phyloP scores from a whole-genome alignment of 2,113 vertebrate genomes.

The Pangasianodon gigas region DNA sequence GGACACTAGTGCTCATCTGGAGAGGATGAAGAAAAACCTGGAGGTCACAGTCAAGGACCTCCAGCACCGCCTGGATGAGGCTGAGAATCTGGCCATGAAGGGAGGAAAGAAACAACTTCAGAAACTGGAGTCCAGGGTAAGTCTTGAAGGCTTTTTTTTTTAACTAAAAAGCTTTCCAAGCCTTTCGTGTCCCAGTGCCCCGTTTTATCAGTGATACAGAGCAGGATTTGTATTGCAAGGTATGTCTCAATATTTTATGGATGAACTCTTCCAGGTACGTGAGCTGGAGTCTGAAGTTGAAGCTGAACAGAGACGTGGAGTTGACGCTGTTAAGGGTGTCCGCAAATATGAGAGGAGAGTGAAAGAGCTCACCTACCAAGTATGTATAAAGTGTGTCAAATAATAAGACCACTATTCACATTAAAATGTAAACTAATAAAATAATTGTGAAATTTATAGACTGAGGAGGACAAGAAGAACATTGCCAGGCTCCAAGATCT shows the following conservation, averaged over 20 bases:
- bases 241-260: background rate
- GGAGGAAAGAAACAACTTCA: constrained; percentile 85
- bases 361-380: constrained; percentile 57
- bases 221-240: background rate
- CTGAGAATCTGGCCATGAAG: constrained; percentile 85
- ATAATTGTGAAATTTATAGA: constrained; percentile 20
- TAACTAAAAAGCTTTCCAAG: background rate
- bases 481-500: constrained; percentile 65
- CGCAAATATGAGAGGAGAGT: constrained; percentile 54
- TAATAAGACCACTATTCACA: background rate
- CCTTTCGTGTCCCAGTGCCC: background rate
- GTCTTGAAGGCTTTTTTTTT: background rate
- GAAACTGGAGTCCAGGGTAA: constrained; percentile 75
- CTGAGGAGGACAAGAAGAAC: constrained; percentile 58
- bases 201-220: background rate
- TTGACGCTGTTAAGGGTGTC: constrained; percentile 51
- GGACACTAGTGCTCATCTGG: constrained; percentile 86
- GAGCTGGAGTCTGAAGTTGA: constrained; percentile 80
- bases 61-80: constrained; percentile 88
- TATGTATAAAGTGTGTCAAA: background rate
- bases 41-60: constrained; percentile 80
- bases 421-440: background rate
- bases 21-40: constrained; percentile 96
- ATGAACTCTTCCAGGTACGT: constrained; percentile 66
- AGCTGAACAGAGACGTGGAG: constrained; percentile 75